These are phyloP conservation scores for Ormyrus rosae DNA, from an alignment of 2,888 invertebrate genomes.

Conservation along the genomic window DNA sequence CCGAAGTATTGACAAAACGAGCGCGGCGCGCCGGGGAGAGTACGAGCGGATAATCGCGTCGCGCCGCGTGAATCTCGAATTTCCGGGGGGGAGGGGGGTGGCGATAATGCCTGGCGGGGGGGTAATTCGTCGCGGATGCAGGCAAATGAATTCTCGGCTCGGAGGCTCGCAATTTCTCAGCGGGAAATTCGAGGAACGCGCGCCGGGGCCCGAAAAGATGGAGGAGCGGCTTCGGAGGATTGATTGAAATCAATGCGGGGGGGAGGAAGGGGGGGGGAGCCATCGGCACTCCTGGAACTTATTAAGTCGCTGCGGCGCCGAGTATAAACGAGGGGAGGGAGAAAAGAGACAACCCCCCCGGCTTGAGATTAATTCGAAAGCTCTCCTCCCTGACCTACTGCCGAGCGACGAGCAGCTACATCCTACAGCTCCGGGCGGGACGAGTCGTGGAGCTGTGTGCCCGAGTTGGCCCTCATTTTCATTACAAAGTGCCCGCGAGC, in stretches of 20 bases:
- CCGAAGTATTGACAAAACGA: not conserved
- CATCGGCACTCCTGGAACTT: slow-evolving; percentile 29
- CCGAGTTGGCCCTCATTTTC: slow-evolving; percentile 29
- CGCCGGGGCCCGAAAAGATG: slow-evolving; percentile 8
- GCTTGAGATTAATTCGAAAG: slow-evolving; percentile 44
- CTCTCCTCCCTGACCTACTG: slow-evolving; percentile 43
- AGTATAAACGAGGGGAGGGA: not conserved
- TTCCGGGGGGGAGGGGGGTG: slow-evolving; percentile 51
- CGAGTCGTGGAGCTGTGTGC: not conserved
- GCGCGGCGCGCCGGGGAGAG: not conserved
- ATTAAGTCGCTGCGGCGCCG: slow-evolving; percentile 39
- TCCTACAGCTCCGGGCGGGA: not conserved
- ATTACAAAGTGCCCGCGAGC: slow-evolving; percentile 23
- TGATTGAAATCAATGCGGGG: slow-evolving; percentile 52
- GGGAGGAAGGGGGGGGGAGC: slow-evolving; percentile 5
- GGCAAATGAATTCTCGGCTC: slow-evolving; percentile 62
- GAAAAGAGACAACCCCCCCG: not conserved
- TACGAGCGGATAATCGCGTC: slow-evolving; percentile 26
- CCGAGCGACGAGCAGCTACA: not conserved
- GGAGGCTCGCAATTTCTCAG: slow-evolving; percentile 37
- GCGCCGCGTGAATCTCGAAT: slow-evolving; percentile 56
- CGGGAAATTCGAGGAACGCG: slow-evolving; percentile 32
- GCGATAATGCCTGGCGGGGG: slow-evolving; percentile 55
- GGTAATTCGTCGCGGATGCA: slow-evolving; percentile 62
- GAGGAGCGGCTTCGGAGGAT: slow-evolving; percentile 26